A percentile compares a stretch with the other conserved stretches of the same genome.
Conservation (phyloP, 2,888 invertebrate genomes). For the Macropis europaea region DNA sequence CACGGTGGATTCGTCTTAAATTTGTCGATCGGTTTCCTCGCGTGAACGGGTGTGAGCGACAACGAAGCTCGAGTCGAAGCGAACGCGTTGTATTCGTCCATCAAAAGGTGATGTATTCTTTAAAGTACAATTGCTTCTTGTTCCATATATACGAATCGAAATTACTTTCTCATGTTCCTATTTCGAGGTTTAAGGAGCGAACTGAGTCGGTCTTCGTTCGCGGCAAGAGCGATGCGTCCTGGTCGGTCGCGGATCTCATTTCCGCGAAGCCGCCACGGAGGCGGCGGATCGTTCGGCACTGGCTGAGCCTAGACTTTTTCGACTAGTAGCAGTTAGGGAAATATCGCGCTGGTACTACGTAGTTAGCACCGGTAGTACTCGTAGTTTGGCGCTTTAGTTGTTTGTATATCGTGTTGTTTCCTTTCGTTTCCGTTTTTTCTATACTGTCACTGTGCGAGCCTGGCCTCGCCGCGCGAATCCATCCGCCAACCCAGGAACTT, state of each 20-base stretch:
- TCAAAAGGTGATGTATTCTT: constrained; percentile 59
- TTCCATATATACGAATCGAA: constrained; percentile 59
- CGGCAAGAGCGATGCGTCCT: constrained; percentile 48
- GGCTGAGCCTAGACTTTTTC: constrained; percentile 70
- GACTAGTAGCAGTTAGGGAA: constrained; percentile 66
- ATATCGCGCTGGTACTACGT: constrained; percentile 74
- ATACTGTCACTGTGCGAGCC: constrained; percentile 70
- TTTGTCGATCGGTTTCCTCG: background rate
- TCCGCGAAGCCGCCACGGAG: constrained; percentile 40
- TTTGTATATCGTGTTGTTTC: constrained; percentile 77
- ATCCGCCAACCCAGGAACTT: background rate
- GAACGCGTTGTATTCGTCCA: constrained; percentile 53
- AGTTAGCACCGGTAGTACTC: constrained; percentile 68
- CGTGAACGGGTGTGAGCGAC: constrained; percentile 11
- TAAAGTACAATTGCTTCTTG: constrained; percentile 61
- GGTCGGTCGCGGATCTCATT: constrained; percentile 61
- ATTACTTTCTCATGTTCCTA: constrained; percentile 62
- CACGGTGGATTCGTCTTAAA: no score
- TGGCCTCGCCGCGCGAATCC: constrained; percentile 34
- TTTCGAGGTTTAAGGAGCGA: constrained; percentile 50
- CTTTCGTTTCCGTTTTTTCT: constrained; percentile 63
- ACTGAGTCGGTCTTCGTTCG: constrained; percentile 40
- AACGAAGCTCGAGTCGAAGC: constrained; percentile 35
- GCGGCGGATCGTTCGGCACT: constrained; percentile 44
- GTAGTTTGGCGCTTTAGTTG: constrained; percentile 77